Conservation (phyloP, 2,797 vertebrate genomes). For the Sphaeramia orbicularis region DNA sequence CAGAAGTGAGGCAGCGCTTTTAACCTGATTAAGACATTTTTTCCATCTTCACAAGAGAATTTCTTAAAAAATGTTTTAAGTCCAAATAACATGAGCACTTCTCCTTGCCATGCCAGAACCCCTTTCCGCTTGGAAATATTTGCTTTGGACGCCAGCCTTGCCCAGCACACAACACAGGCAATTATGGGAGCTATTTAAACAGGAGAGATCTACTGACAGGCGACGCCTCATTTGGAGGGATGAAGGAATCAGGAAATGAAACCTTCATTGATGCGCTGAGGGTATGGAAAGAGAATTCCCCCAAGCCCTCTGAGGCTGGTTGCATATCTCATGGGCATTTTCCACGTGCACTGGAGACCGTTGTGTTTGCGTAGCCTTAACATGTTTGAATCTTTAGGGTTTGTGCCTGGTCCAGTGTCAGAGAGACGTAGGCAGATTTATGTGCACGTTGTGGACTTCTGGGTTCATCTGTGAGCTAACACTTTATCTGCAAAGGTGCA, state of each 20-base stretch:
- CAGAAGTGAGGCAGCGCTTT: conserved; percentile 75
- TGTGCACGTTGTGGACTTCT: conserved; percentile 46
- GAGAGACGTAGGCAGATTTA: conserved; percentile 6
- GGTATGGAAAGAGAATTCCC: conserved; percentile 77
- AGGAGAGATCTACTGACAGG: conserved; percentile 80
- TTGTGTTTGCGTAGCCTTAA: conserved; percentile 45
- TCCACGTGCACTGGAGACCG: conserved; percentile 37
- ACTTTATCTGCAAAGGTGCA: conserved; percentile 82
- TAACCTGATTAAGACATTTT: conserved; percentile 82
- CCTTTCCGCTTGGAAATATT: conserved; percentile 89
- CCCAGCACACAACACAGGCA: conserved; percentile 85
- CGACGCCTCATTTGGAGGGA: conserved; percentile 81
- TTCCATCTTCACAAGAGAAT: conserved; percentile 74
- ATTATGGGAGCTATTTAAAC: conserved; percentile 84
- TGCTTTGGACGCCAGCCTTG: conserved; percentile 83
- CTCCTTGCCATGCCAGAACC: conserved; percentile 80
- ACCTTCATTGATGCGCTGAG: conserved; percentile 80
- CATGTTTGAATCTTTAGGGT: conserved; percentile 33
- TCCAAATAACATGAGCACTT: conserved; percentile 84
- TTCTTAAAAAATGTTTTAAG: conserved; percentile 74
- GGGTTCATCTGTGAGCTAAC: conserved; percentile 36
- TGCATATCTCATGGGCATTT: conserved; percentile 65
- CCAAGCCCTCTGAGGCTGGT: conserved; percentile 37
- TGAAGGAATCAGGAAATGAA: conserved; percentile 84
- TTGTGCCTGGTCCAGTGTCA: conserved; percentile 5